phyloP scores from a whole-genome alignment of 2,797 vertebrate species.

The Cheirogaleus major region DNA sequence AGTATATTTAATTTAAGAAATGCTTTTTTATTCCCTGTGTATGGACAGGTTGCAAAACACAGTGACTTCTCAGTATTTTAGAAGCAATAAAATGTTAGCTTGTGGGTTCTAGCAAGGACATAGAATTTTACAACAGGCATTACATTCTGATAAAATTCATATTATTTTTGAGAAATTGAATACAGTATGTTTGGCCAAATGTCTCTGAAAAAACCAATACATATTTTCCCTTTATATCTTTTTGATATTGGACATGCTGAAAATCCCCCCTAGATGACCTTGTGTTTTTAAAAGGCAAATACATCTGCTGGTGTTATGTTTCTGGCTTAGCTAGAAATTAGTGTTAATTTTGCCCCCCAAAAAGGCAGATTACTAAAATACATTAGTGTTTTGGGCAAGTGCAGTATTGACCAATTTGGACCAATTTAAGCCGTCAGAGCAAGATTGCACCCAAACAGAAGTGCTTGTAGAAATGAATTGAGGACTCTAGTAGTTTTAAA shows the following conservation, averaged over 20 bases:
- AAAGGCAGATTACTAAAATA: slow-evolving; percentile 65
- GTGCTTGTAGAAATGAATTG: slow-evolving; percentile 74
- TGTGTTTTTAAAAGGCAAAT: slow-evolving; percentile 72
- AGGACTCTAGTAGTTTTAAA: slow-evolving; percentile 80
- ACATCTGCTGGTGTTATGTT: background rate
- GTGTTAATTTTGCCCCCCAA: slow-evolving; percentile 38
- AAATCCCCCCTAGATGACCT: slow-evolving; percentile 66
- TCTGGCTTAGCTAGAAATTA: slow-evolving; percentile 62
- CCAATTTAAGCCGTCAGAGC: slow-evolving; percentile 57
- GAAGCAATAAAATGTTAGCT: slow-evolving; percentile 3
- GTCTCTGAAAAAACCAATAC: slow-evolving; percentile 72
- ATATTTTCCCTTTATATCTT: slow-evolving; percentile 60
- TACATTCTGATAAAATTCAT: slow-evolving; percentile 62
- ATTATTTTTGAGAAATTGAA: slow-evolving; percentile 78
- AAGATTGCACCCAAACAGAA: slow-evolving; percentile 72
- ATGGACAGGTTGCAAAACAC: background rate
- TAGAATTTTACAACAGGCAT: slow-evolving; percentile 26
- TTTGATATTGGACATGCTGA: slow-evolving; percentile 33
- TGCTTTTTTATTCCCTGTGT: background rate
- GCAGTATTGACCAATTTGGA: slow-evolving; percentile 66
- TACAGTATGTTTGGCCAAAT: slow-evolving; percentile 67
- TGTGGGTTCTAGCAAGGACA: slow-evolving; percentile 39
- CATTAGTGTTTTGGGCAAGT: slow-evolving; percentile 62
- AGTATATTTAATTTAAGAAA: slow-evolving; percentile 45
- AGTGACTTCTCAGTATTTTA: background rate